Conservation (phyloP, 2,113 vertebrate species). For the Camelus bactrianus region DNA sequence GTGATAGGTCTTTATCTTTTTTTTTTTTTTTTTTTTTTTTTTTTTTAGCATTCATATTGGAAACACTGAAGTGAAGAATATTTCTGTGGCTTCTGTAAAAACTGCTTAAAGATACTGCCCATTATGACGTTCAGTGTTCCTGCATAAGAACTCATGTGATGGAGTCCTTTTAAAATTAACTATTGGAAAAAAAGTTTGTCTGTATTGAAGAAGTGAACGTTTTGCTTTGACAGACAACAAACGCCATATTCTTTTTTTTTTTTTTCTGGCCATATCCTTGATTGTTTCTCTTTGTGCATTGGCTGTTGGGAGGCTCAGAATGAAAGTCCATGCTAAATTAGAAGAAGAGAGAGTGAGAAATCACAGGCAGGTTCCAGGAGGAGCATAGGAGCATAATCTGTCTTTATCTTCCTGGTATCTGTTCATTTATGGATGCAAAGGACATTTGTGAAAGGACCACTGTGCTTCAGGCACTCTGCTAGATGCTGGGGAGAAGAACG, state of each 20-base stretch:
- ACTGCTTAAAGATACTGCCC: conserved; percentile 58
- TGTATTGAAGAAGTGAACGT: conserved; percentile 43
- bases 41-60: conserved; percentile 49
- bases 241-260: neutral
- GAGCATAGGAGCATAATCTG: neutral
- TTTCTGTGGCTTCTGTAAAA: conserved; percentile 68
- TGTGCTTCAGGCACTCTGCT: neutral
- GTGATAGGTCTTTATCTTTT: conserved; percentile 51
- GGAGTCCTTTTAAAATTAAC: conserved; percentile 60
- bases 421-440: neutral
- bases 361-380: neutral
- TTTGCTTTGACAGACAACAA: neutral
- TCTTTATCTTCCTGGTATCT: neutral
- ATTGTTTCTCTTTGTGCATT: conserved; percentile 48
- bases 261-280: neutral
- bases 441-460: neutral
- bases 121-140: conserved; percentile 70
- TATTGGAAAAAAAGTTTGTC: conserved; percentile 50
- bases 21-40: neutral
- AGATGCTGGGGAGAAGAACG: neutral
- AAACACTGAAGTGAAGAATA: conserved; percentile 67
- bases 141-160: neutral
- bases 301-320: conserved; percentile 11
- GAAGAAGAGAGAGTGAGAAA: conserved; percentile 15
- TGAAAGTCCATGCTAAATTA: neutral